A percentile compares a stretch with the other conserved stretches of the same genome.
Evolutionary conservation across 2,888 invertebrate genomes (phyloP).

Genomic region (Griposia aprilina): DNA sequence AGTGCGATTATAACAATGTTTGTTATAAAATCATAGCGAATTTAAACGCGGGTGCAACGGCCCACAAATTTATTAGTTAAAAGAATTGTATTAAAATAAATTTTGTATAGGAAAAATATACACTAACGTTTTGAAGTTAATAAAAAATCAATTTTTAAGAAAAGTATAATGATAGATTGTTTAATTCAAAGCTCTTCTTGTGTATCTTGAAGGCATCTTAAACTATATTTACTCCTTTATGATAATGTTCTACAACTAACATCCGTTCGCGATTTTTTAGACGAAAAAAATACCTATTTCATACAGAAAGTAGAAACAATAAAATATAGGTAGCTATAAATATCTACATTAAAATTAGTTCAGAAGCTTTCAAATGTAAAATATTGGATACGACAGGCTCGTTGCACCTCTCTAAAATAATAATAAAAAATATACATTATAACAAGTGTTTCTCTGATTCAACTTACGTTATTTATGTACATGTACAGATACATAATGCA

Average conservation of each 20-base stretch:
- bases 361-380: slow-evolving; percentile 24
- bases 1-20: slow-evolving; percentile 2
- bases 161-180: slow-evolving; percentile 10
- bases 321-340: slow-evolving; percentile 23
- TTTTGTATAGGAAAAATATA: slow-evolving; percentile 60
- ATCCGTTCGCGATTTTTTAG: slow-evolving; percentile 14
- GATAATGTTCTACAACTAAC: slow-evolving; percentile 6
- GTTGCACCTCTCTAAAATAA: slow-evolving; percentile 63
- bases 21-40: slow-evolving; percentile 49
- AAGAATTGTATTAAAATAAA: slow-evolving; percentile 55
- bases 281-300: background rate
- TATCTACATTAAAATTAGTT: slow-evolving; percentile 17
- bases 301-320: slow-evolving; percentile 6
- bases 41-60: slow-evolving; percentile 60
- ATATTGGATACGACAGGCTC: slow-evolving; percentile 11
- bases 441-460: slow-evolving; percentile 32
- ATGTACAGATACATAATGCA: slow-evolving; percentile 36
- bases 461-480: slow-evolving; percentile 36
- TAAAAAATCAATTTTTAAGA: slow-evolving; percentile 22
- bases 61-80: slow-evolving; percentile 43
- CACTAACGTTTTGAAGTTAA: slow-evolving; percentile 35
- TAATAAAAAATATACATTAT: slow-evolving; percentile 35
- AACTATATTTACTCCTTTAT: slow-evolving; percentile 35
- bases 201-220: slow-evolving; percentile 13
- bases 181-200: slow-evolving; percentile 8